These are phyloP conservation scores for Corydoras maculifer DNA, from an alignment of 2,113 vertebrate species.

Conservation along the genomic window DNA sequence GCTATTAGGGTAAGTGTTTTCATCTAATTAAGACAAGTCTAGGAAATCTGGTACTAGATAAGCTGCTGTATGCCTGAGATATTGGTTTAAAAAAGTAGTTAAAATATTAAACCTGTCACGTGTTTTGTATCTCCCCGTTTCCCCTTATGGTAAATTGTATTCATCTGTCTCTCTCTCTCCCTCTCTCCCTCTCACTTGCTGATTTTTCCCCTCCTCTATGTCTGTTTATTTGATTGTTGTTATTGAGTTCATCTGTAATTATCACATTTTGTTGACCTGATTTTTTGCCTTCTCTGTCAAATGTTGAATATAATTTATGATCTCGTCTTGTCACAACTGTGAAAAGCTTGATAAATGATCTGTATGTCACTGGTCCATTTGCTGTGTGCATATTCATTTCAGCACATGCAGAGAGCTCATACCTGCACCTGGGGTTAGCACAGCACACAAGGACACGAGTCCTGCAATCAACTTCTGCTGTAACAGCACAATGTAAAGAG, in stretches of 20 bases:
- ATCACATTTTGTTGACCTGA: constrained; percentile 55
- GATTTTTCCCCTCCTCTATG: constrained; percentile 25
- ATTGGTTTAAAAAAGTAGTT: not conserved
- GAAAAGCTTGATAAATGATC: constrained; percentile 72
- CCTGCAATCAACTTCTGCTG: too few relatives aligned
- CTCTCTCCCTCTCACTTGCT: too few relatives aligned
- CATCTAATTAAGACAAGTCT: not conserved
- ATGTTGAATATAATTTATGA: constrained; percentile 74
- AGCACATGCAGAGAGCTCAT: too few relatives aligned
- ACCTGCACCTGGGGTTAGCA: too few relatives aligned
- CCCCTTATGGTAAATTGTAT: constrained; percentile 44
- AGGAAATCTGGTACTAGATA: not conserved
- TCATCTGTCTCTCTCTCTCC: constrained; percentile 42
- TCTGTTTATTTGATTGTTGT: constrained; percentile 31
- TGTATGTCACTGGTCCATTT: constrained; percentile 64
- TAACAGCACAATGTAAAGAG: too few relatives aligned
- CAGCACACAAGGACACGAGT: too few relatives aligned
- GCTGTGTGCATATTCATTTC: constrained; percentile 28
- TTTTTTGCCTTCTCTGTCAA: constrained; percentile 68
- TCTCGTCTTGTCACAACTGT: constrained; percentile 74
- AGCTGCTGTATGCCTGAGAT: not conserved
- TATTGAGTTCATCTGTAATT: constrained; percentile 45
- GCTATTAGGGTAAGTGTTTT: not conserved
- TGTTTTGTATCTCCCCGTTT: constrained; percentile 13
- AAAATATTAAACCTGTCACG: not conserved